Evolutionary conservation across 2,888 invertebrate species (phyloP).

Genomic region (Enchytraeus crypticus): DNA sequence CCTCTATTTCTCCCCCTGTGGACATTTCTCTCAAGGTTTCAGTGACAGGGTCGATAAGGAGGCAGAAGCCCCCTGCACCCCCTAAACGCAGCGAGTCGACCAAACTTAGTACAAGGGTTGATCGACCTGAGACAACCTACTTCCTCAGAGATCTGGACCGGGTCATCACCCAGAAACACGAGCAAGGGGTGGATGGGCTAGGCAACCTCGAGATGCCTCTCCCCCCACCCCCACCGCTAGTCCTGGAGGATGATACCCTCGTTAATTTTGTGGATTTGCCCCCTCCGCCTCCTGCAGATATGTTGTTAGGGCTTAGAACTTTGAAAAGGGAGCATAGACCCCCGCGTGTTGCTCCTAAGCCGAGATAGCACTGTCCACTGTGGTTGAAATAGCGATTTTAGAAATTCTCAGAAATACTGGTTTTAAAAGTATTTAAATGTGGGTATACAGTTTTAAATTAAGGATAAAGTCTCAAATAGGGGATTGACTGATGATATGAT

Average conservation of each 20-base stretch:
- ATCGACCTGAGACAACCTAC: conserved; percentile 9
- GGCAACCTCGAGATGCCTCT: conserved; percentile 2
- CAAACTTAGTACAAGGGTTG: conserved; percentile 13
- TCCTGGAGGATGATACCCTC: background rate
- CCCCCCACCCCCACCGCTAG: conserved; percentile 11
- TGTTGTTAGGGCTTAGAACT: conserved; percentile 11
- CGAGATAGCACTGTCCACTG: too few species aligned
- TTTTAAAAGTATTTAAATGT: too few species aligned
- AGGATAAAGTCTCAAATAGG: too few species aligned
- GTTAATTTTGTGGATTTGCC: conserved; percentile 1
- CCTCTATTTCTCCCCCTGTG: too few species aligned
- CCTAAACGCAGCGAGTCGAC: conserved; percentile 17
- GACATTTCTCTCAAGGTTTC: too few species aligned
- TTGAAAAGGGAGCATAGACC: conserved; percentile 5
- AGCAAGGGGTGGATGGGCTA: background rate
- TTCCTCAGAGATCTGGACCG: conserved; percentile 22
- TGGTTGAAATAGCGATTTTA: too few species aligned
- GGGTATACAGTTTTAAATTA: too few species aligned
- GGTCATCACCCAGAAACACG: conserved; percentile 22
- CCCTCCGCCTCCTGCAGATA: conserved; percentile 21
- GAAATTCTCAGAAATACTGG: too few species aligned
- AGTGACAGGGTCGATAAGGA: too few species aligned
- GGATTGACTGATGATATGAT: too few species aligned
- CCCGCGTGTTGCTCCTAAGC: conserved; percentile 17
- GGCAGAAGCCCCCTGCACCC: conserved; percentile 16